phyloP scores from a whole-genome alignment of 1,140 invertebrate genomes.

The Atta texana region DNA sequence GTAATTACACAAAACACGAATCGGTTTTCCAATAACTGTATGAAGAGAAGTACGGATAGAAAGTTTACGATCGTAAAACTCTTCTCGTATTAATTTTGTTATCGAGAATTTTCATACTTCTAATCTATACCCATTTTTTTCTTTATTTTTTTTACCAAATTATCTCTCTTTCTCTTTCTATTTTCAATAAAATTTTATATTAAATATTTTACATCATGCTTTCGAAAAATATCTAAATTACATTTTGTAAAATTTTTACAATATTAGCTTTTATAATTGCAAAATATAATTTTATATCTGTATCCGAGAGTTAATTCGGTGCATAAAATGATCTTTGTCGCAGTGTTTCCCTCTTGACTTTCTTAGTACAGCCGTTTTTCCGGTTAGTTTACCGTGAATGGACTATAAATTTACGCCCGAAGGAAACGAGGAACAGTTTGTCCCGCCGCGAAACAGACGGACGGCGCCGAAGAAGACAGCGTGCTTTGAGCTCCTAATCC shows the following conservation, averaged over 20 bases:
- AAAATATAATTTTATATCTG: neutral
- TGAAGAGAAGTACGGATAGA: neutral
- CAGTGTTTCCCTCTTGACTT: neutral
- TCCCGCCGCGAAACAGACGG: slow-evolving; percentile 46
- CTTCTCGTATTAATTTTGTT: slow-evolving; percentile 13
- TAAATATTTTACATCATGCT: neutral
- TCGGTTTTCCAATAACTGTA: slow-evolving; percentile 7
- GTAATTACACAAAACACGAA: slow-evolving; percentile 46
- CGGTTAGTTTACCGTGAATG: slow-evolving; percentile 20
- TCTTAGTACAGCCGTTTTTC: neutral
- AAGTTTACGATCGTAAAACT: neutral
- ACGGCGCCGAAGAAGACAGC: slow-evolving; percentile 18
- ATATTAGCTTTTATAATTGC: neutral
- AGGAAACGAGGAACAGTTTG: slow-evolving; percentile 46
- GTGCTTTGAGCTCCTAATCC: slow-evolving; percentile 51
- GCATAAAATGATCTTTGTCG: neutral
- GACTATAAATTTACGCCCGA: slow-evolving; percentile 47
- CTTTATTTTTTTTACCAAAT: neutral
- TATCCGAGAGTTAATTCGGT: slow-evolving; percentile 8
- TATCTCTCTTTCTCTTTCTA: neutral
- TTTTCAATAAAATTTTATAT: neutral
- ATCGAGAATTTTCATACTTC: neutral
- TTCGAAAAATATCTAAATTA: neutral
- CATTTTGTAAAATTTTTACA: neutral
- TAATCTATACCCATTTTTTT: neutral